Evolutionary conservation across 1,140 invertebrate genomes (phyloP).

Genomic region (Drosophila subobscura): DNA sequence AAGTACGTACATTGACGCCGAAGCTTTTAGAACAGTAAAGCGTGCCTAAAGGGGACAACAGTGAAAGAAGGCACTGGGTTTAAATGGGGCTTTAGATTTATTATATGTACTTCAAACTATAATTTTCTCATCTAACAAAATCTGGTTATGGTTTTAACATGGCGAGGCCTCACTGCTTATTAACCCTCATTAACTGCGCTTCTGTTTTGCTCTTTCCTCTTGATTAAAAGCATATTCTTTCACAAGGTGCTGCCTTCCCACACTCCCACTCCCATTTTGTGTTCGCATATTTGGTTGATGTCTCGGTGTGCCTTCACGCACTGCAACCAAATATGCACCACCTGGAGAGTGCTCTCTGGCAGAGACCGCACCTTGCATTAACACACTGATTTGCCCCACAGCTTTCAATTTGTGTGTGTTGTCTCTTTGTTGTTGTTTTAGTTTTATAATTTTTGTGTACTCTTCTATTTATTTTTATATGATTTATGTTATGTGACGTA

Average conservation of each 20-base stretch:
- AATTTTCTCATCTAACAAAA: neutral
- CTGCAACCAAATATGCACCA: too few relatives aligned
- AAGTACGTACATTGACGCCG: conserved; percentile 78
- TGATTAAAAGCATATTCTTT: too few relatives aligned
- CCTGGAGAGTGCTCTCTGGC: too few relatives aligned
- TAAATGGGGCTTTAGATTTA: neutral
- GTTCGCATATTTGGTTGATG: too few relatives aligned
- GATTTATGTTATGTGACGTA: conserved; percentile 59
- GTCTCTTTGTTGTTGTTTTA: conserved; percentile 29
- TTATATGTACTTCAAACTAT: neutral
- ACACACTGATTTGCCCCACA: too few relatives aligned
- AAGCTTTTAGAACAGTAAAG: conserved; percentile 31
- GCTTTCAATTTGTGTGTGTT: conserved; percentile 7
- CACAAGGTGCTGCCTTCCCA: too few relatives aligned
- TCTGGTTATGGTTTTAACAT: neutral
- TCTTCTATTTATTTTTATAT: conserved; percentile 51
- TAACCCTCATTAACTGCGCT: conserved; percentile 5
- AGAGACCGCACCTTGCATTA: too few relatives aligned
- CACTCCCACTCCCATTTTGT: too few relatives aligned
- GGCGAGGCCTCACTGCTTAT: conserved; percentile 11
- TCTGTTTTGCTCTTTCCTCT: too few relatives aligned
- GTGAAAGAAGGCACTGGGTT: neutral
- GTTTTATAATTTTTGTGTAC: conserved; percentile 51
- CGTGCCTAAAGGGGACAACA: conserved; percentile 7
- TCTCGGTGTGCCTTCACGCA: too few relatives aligned